Evolutionary conservation across 1,140 invertebrate species (phyloP).

Genomic region (Lordiphosa clarofinis): DNA sequence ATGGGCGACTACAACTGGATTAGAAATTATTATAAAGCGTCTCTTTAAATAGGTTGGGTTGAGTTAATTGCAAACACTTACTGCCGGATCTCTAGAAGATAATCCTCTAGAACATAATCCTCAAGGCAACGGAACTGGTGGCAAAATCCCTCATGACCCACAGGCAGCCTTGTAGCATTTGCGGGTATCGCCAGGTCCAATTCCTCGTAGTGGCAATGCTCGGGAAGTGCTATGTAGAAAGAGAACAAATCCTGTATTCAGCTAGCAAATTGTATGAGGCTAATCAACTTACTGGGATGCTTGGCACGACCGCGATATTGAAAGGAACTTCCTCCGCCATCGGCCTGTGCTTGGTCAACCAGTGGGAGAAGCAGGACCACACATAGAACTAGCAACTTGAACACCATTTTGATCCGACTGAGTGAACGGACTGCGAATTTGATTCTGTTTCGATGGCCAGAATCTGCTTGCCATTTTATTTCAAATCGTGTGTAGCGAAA

Average conservation of each 20-base stretch:
- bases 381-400: too few relatives aligned
- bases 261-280: too few relatives aligned
- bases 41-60: too few relatives aligned
- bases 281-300: conserved; percentile 31
- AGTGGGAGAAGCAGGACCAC: too few relatives aligned
- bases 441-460: too few relatives aligned
- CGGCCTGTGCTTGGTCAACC: not conserved
- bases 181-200: conserved; percentile 46
- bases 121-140: conserved; percentile 44
- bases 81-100: conserved; percentile 58
- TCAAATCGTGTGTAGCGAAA: too few relatives aligned
- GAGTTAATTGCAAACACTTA: conserved; percentile 25
- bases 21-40: not conserved
- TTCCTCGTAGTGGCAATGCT: conserved; percentile 60
- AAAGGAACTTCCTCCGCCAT: conserved; percentile 25
- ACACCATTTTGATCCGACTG: too few relatives aligned
- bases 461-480: too few relatives aligned
- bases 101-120: conserved; percentile 68
- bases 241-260: not conserved
- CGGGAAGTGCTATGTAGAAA: conserved; percentile 22
- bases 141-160: conserved; percentile 35
- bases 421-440: too few relatives aligned
- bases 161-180: conserved; percentile 31
- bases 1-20: conserved; percentile 35
- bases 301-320: conserved; percentile 53